These are phyloP conservation scores for Azorinus chamasolen DNA, from an alignment of 2,888 invertebrate genomes.

Conservation along the genomic window DNA sequence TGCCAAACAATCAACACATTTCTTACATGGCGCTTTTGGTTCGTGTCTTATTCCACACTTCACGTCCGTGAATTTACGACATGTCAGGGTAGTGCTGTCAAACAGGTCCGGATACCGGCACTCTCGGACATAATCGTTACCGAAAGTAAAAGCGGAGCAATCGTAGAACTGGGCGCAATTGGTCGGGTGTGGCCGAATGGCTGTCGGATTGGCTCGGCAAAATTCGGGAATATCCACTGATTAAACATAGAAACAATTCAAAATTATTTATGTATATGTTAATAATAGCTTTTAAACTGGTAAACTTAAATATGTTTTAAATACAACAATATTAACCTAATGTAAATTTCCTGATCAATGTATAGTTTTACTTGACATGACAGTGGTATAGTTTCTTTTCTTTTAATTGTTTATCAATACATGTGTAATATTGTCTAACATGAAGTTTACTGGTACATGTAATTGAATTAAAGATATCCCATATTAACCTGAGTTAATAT, in stretches of 20 bases:
- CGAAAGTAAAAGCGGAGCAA: slow-evolving; percentile 52
- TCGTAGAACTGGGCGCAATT: slow-evolving; percentile 75
- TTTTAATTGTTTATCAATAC: no score
- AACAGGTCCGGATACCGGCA: slow-evolving; percentile 74
- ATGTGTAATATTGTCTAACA: no score
- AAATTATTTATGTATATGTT: background rate
- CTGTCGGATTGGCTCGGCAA: slow-evolving; percentile 64
- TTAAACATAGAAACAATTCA: background rate
- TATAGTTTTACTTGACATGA: no score
- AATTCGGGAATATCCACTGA: slow-evolving; percentile 64
- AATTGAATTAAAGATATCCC: no score
- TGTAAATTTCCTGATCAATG: no score
- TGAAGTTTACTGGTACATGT: no score
- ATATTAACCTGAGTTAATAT: slow-evolving; percentile 38
- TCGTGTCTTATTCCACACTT: slow-evolving; percentile 68
- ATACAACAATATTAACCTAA: no score
- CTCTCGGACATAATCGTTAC: slow-evolving; percentile 60
- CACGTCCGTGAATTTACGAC: slow-evolving; percentile 66
- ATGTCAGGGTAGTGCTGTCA: slow-evolving; percentile 52
- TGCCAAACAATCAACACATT: no score
- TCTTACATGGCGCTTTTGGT: slow-evolving; percentile 74
- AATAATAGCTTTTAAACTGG: background rate
- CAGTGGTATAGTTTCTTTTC: no score
- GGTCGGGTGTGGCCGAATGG: slow-evolving; percentile 63
- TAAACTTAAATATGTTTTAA: no score